Conservation (phyloP, 2,113 vertebrate species). For the Prinia subflava region DNA sequence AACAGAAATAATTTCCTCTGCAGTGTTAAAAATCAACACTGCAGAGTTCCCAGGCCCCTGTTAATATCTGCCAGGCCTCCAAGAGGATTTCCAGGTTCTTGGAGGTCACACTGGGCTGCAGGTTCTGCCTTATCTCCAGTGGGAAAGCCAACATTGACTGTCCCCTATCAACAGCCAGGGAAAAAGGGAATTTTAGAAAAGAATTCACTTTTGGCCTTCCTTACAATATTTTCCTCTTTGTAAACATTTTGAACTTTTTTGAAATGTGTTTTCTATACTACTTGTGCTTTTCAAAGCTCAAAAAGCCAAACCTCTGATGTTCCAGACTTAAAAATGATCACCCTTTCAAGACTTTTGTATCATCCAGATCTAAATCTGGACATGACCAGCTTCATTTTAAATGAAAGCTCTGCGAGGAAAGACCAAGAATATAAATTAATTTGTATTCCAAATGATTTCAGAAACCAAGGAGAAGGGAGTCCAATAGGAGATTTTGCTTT, state of each 20-base stretch:
- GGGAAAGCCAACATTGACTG: not conserved
- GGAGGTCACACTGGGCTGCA: not conserved
- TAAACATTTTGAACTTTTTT: not conserved
- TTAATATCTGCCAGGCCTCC: not conserved
- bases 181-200: not conserved
- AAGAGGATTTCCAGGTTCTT: not conserved
- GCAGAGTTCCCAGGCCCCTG: not conserved
- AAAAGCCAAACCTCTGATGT: not conserved
- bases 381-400: not conserved
- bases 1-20: not conserved
- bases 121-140: not conserved
- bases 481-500: not conserved
- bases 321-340: not conserved
- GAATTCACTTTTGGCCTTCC: not conserved
- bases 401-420: not conserved
- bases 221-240: not conserved
- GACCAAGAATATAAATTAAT: not conserved
- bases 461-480: not conserved
- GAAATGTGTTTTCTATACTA: not conserved
- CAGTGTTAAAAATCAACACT: not conserved
- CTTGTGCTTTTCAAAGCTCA: not conserved
- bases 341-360: not conserved
- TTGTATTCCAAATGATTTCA: not conserved
- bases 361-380: not conserved
- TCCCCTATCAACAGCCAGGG: not conserved